These are phyloP conservation scores for Cremastinae sp. DNA, from an alignment of 2,888 invertebrate species.

Conservation along the genomic window DNA sequence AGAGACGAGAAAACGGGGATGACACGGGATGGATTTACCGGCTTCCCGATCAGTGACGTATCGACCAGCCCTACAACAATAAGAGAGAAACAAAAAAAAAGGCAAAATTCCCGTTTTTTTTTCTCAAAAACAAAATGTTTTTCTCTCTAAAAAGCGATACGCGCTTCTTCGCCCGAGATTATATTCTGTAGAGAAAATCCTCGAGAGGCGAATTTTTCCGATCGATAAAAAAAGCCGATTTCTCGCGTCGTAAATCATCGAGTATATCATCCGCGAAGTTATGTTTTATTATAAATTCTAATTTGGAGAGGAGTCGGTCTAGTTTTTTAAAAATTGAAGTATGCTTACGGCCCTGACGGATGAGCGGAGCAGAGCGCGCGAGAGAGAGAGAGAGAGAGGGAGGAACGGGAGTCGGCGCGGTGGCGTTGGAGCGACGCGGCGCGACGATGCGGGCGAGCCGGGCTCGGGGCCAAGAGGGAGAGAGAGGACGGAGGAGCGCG, in stretches of 20 bases:
- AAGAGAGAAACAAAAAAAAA: too few species aligned
- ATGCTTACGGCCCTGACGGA: conserved; percentile 46
- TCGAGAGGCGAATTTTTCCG: too few species aligned
- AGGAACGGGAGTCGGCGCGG: conserved; percentile 4
- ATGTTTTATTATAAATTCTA: not conserved
- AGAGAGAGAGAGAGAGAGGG: conserved; percentile 29
- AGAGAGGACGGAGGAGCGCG: conserved; percentile 27
- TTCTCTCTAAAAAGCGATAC: too few species aligned
- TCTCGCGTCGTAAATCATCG: not conserved
- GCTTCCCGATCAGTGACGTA: conserved; percentile 43
- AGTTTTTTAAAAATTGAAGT: not conserved
- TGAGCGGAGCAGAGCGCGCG: conserved; percentile 26
- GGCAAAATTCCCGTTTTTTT: conserved; percentile 1
- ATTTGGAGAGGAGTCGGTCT: not conserved
- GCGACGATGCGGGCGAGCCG: conserved; percentile 24
- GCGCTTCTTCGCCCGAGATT: too few species aligned
- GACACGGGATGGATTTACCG: conserved; percentile 54
- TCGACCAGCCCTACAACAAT: too few species aligned
- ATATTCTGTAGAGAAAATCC: too few species aligned
- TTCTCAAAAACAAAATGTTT: too few species aligned
- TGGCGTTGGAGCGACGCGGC: conserved; percentile 18
- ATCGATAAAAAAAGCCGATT: too few species aligned
- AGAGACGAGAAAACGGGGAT: conserved; percentile 48
- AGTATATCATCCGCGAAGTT: not conserved
- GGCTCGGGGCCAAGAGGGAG: conserved; percentile 47